phyloP scores from a whole-genome alignment of 2,113 vertebrate genomes.

The Nettapus auritus region DNA sequence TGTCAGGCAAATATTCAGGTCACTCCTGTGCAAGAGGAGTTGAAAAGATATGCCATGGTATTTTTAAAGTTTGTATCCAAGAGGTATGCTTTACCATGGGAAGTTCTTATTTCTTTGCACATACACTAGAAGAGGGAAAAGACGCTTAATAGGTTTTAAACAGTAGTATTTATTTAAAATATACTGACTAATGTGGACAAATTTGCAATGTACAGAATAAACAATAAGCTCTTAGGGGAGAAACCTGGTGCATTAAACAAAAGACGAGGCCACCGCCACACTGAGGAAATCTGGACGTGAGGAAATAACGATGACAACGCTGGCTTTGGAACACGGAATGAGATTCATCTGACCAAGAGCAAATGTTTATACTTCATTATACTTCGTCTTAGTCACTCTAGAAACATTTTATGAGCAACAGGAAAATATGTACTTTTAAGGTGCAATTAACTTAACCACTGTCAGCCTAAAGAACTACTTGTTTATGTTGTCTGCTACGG shows the following conservation, averaged over 20 bases:
- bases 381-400: background rate
- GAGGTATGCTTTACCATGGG: background rate
- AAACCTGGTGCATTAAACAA: background rate
- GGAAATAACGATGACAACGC: background rate
- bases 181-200: background rate
- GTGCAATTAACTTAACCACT: background rate
- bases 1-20: background rate
- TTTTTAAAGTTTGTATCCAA: background rate
- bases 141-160: background rate
- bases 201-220: background rate
- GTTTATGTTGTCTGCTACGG: accelerated
- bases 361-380: background rate
- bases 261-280: background rate
- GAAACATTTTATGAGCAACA: background rate
- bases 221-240: background rate
- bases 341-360: background rate
- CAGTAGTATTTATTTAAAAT: background rate
- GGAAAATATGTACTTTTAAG: background rate
- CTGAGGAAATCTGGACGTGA: background rate
- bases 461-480: background rate
- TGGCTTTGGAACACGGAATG: background rate
- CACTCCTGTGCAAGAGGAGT: background rate
- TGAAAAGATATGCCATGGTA: background rate
- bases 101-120: background rate
- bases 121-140: background rate